These are phyloP conservation scores for Paguma larvata DNA, from an alignment of 2,797 vertebrate genomes.

Conservation along the genomic window DNA sequence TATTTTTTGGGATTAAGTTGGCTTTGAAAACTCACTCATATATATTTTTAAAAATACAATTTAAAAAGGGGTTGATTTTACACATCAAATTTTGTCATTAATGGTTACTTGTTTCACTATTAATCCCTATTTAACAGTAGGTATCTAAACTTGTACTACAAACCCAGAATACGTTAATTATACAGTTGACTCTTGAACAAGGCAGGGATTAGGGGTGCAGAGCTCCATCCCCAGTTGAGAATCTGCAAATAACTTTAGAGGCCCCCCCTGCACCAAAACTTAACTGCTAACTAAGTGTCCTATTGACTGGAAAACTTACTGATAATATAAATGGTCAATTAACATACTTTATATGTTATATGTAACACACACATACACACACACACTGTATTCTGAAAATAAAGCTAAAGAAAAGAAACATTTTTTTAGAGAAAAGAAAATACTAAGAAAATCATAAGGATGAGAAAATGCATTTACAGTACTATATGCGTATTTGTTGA, in stretches of 20 bases:
- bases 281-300: neutral
- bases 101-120: neutral
- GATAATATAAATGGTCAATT: neutral
- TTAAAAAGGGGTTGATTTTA: constrained; percentile 38
- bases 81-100: constrained; percentile 31
- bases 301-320: neutral
- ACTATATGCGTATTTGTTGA: neutral
- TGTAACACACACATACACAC: neutral
- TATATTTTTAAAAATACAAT: neutral
- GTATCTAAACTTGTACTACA: neutral
- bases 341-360: neutral
- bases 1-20: constrained; percentile 56
- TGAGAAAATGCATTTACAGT: neutral
- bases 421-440: neutral
- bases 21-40: constrained; percentile 21
- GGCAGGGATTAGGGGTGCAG: neutral
- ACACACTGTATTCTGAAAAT: neutral
- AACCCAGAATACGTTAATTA: neutral
- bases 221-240: neutral
- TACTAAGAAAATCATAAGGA: neutral
- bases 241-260: neutral
- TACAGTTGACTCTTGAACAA: neutral
- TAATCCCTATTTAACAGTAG: neutral
- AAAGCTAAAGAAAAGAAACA: neutral
- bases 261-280: neutral